Conservation (phyloP, 92 coral and sea anemone genomes). For the Bergia puertoricense region DNA sequence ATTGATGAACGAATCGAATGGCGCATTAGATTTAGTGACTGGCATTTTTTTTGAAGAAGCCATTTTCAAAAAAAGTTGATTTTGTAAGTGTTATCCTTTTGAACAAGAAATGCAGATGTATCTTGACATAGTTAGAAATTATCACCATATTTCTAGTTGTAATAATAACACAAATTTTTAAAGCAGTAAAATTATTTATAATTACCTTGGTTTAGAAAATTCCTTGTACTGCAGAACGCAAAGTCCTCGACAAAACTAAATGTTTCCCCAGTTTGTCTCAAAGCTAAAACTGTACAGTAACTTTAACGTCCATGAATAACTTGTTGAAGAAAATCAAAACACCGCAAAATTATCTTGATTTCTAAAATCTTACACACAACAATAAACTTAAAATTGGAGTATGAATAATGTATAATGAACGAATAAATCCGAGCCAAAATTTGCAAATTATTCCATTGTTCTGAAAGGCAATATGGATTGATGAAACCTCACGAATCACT, state of each 20-base stretch:
- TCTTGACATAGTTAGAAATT: background rate
- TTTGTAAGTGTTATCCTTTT: too few species aligned
- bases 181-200: too few species aligned
- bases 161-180: background rate
- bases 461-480: conserved; percentile 6
- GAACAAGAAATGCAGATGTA: too few species aligned
- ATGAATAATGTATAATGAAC: conserved; percentile 37
- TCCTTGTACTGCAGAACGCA: background rate
- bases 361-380: conserved; percentile 20
- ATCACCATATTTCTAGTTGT: too few species aligned
- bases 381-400: conserved; percentile 1
- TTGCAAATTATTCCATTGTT: conserved; percentile 43
- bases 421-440: conserved; percentile 30
- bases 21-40: too few species aligned
- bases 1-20: too few species aligned
- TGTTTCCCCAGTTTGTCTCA: background rate
- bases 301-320: background rate
- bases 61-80: too few species aligned
- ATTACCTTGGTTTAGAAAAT: background rate
- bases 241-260: background rate
- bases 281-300: background rate
- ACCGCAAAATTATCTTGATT: background rate
- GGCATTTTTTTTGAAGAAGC: too few species aligned
- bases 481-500: conserved; percentile 22
- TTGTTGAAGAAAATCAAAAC: conserved; percentile 9